Conservation (phyloP, 2,797 vertebrate genomes). For the Sebastes kiyomatsui region DNA sequence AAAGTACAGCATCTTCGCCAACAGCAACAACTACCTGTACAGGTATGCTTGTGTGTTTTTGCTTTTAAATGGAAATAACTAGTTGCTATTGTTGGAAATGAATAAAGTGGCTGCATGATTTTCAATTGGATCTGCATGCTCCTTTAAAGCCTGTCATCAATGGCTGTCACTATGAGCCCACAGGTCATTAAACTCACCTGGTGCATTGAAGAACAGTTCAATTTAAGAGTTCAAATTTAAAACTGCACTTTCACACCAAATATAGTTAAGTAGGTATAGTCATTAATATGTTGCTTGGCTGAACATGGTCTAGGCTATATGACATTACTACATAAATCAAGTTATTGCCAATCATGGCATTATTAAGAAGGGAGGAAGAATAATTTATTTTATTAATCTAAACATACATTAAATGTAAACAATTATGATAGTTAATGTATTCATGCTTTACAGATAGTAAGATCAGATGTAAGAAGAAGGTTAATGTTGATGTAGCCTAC, state of each 20-base stretch:
- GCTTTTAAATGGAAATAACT: background rate
- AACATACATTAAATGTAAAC: background rate
- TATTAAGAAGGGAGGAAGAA: background rate
- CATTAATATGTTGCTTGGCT: background rate
- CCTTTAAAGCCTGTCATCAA: background rate
- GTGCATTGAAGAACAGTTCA: background rate
- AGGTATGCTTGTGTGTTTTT: slow-evolving; percentile 70
- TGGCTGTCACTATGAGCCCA: background rate
- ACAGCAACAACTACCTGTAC: slow-evolving; percentile 88
- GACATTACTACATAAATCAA: background rate
- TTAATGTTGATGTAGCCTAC: background rate
- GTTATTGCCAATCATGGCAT: background rate
- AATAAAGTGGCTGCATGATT: background rate
- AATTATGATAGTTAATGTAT: background rate
- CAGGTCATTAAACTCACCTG: background rate
- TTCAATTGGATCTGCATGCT: background rate
- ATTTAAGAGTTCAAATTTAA: background rate
- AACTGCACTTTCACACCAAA: background rate
- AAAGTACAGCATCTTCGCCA: slow-evolving; percentile 87
- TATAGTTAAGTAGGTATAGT: background rate
- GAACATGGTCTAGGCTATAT: too few species aligned
- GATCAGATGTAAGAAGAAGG: background rate
- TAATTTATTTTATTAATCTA: fast-evolving
- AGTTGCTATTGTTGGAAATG: background rate
- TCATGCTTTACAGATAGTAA: background rate